Conservation (phyloP, 2,797 vertebrate genomes). For the Epinephelus coioides region DNA sequence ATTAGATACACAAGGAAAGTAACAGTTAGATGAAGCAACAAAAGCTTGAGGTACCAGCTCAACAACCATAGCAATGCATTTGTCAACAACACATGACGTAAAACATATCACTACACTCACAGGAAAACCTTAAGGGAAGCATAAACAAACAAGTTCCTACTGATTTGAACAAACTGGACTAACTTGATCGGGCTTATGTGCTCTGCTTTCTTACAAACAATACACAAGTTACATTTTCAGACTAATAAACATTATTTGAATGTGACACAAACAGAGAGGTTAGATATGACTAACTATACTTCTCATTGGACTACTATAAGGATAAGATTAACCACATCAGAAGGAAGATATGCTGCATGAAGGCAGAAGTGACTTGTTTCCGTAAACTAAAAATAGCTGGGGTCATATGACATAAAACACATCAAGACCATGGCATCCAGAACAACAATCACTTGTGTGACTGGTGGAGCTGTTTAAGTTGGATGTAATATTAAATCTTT, state of each 20-base stretch:
- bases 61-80: background rate
- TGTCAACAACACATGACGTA: background rate
- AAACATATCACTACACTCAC: background rate
- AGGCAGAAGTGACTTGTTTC: constrained; percentile 37
- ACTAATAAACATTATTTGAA: background rate
- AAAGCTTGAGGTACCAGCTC: too few species aligned
- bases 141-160: background rate
- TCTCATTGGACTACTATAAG: too few species aligned
- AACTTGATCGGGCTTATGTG: background rate
- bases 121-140: background rate
- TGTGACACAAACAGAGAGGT: background rate
- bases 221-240: background rate
- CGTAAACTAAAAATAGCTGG: constrained; percentile 50
- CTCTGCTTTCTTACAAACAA: background rate
- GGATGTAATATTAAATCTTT: background rate
- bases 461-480: background rate
- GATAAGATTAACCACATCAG: background rate
- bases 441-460: background rate
- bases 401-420: constrained; percentile 48
- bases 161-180: background rate
- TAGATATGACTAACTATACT: too few species aligned
- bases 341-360: background rate
- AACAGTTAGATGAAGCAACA: background rate
- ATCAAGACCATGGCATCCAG: background rate
- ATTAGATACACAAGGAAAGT: background rate